phyloP scores from a whole-genome alignment of 92 coral and sea anemone genomes.

The Epizoanthus stellaris region DNA sequence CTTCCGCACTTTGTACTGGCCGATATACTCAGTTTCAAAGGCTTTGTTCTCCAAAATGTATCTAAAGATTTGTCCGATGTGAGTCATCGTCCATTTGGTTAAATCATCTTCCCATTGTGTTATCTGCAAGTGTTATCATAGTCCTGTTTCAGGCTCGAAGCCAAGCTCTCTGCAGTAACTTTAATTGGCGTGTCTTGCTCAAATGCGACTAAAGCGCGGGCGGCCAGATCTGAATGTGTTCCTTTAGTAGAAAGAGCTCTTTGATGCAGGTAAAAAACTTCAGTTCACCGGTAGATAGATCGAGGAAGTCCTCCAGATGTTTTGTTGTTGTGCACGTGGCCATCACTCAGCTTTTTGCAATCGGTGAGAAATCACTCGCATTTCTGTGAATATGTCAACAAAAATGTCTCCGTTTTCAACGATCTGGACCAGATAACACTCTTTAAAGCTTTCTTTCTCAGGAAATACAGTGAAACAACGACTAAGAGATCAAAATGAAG shows the following conservation, averaged over 20 bases:
- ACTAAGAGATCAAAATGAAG: no score
- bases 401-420: no score
- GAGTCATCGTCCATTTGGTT: slow-evolving; percentile 39
- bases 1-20: slow-evolving; percentile 49
- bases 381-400: no score
- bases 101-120: slow-evolving; percentile 50
- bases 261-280: slow-evolving; percentile 16
- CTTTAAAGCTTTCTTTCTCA: no score
- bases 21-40: slow-evolving; percentile 50
- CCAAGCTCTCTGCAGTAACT: slow-evolving; percentile 7
- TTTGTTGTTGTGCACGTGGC: no score
- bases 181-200: slow-evolving; percentile 33
- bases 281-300: slow-evolving; percentile 15
- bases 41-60: slow-evolving; percentile 51
- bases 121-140: background rate
- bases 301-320: slow-evolving; percentile 34
- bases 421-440: no score
- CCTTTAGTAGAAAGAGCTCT: slow-evolving; percentile 16
- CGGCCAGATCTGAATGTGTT: slow-evolving; percentile 33
- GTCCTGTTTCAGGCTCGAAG: background rate
- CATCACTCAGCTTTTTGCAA: no score
- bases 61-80: slow-evolving; percentile 40
- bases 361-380: no score
- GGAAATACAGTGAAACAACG: no score
- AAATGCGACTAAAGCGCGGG: slow-evolving; percentile 29